Evolutionary conservation across 2,113 vertebrate species (phyloP).

Genomic region (Hucho hucho): DNA sequence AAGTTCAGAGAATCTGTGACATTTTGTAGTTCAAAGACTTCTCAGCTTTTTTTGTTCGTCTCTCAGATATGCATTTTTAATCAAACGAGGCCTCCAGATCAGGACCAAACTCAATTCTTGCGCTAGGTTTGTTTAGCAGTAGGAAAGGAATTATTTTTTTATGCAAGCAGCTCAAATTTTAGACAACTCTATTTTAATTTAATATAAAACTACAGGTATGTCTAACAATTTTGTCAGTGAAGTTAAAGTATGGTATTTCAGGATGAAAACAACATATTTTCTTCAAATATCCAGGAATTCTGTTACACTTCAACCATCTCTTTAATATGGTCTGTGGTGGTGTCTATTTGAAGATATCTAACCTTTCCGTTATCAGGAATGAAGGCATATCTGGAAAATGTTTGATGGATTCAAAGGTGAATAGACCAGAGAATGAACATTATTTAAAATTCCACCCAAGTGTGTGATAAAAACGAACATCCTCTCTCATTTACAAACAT

Average conservation of each 20-base stretch:
- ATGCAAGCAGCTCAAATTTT: slow-evolving; percentile 40
- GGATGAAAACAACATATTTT: slow-evolving; percentile 12
- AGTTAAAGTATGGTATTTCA: slow-evolving; percentile 10
- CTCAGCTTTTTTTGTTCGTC: slow-evolving; percentile 24
- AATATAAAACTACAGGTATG: slow-evolving; percentile 58
- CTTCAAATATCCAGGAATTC: too few relatives aligned
- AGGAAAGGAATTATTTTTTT: slow-evolving; percentile 33
- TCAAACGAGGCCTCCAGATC: slow-evolving; percentile 54
- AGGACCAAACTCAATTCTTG: slow-evolving; percentile 24
- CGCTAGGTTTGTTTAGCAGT: slow-evolving; percentile 29
- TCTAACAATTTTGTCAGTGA: slow-evolving; percentile 33
- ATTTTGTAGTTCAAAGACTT: slow-evolving; percentile 27
- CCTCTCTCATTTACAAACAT: too few relatives aligned
- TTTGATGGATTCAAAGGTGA: too few relatives aligned
- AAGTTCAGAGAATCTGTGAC: slow-evolving; percentile 11
- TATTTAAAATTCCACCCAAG: too few relatives aligned
- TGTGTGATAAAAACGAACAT: too few relatives aligned
- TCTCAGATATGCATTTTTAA: slow-evolving; percentile 44
- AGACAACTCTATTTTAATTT: slow-evolving; percentile 46
- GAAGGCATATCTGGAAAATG: too few relatives aligned
- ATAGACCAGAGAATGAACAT: too few relatives aligned
- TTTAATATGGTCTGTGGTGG: too few relatives aligned
- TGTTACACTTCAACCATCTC: too few relatives aligned
- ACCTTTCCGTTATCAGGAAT: too few relatives aligned
- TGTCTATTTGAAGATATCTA: too few relatives aligned